Evolutionary conservation across 2,113 vertebrate species (phyloP).

Genomic region (Anser cygnoides): DNA sequence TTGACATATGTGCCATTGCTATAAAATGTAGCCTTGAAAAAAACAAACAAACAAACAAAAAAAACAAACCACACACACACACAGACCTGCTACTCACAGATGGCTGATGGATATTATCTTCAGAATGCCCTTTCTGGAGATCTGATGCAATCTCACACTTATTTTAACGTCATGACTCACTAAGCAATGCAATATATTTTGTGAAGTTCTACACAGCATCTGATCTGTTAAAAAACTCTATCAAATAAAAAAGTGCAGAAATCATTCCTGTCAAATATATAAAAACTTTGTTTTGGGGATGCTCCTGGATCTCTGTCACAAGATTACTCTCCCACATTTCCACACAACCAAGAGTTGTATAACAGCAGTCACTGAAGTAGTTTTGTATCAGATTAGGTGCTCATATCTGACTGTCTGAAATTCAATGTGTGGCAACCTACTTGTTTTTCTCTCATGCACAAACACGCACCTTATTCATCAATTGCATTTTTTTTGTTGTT

Average conservation of each 20-base stretch:
- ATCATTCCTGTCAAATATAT: background rate
- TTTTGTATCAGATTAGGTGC: background rate
- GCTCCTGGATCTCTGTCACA: background rate
- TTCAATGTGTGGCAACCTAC: accelerated
- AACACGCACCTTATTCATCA: background rate
- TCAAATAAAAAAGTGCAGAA: background rate
- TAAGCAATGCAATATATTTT: background rate
- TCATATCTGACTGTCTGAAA: background rate
- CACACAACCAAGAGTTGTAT: background rate
- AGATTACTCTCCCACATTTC: background rate
- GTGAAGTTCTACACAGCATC: background rate
- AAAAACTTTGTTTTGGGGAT: background rate
- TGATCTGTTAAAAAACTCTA: background rate
- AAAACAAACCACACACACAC: background rate
- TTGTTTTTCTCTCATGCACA: background rate
- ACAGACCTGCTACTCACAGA: background rate
- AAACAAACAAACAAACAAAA: background rate
- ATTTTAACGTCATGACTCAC: background rate
- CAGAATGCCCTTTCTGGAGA: background rate
- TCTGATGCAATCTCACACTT: background rate
- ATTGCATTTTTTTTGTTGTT: background rate
- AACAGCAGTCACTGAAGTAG: background rate
- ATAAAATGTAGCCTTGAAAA: background rate
- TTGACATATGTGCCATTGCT: background rate
- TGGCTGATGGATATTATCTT: background rate